Evolutionary conservation across 2,888 invertebrate species (phyloP), one percentile per base, ranked within the genome.

Genomic region (Balanococcus diminutus): DNA sequence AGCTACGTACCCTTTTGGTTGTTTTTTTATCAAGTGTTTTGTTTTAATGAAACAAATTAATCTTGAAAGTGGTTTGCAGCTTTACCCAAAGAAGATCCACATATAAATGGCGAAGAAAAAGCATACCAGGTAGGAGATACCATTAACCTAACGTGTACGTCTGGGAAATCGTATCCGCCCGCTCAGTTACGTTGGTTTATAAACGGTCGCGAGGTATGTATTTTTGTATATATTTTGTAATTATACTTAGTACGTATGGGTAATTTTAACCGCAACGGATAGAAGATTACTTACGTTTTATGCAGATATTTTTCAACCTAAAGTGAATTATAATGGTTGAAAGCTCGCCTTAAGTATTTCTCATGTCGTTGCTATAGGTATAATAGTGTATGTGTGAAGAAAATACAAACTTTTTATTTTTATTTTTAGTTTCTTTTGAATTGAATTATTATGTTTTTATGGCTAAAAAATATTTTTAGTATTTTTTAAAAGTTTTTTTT

Each of bases 131-230:
- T 93, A 89, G 94, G 94, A 56, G 94, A 95, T 89, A 93, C 92
- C 87, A 91, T 95, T 88, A 93, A 93, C 89, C 90, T 95, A 88
- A 95, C 95, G 90, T 95, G 95, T 90, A 94, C 94, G 56, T 95
- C 95, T 67, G 94, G 94, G 72, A 92, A 93, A 89, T 95, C 95
- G 87, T 94, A 93, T 90, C 95, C 95, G 39, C 94, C 94, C 25
- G 94, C 95, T 28, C 91, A 93, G 87, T 92, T 95, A 32, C 93
- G 94, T 89, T 95, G 95, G 95, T 94, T 94, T 90, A 94, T 95
- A 89, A 94, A 95, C 89, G 94, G 94, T 88, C 92, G 94, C 90
- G 92, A 93, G 93, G 95, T 94, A 91, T 86, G 86, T 81, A 86
- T 56, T 81, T 81, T 86, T 61, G 79, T 46, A 51, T 36, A 25